Evolutionary conservation across 2,797 vertebrate genomes (phyloP), one percentile per base, ranked within the genome.

Genomic region (Falco cherrug): DNA sequence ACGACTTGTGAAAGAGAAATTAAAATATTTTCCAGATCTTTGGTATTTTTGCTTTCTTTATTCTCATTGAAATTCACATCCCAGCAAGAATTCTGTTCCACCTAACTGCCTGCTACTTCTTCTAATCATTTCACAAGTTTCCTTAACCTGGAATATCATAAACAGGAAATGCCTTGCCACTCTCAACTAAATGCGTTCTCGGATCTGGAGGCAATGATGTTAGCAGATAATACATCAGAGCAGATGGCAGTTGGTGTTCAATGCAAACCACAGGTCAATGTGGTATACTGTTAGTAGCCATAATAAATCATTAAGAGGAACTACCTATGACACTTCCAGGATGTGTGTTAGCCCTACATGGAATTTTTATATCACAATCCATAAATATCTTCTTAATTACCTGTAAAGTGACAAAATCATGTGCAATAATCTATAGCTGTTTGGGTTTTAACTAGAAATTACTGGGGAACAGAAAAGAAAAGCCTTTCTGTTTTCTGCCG

Each of bases 231-330:
- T 92, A 69, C 61, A 96, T 95, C 95, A 93, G 77, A 93, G 93
- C 92, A 90, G 88, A 97, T 92, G 93, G 86, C 95, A 91, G 96
- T 97, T 97, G 95, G 79, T 92, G 81, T 87, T 96, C 88, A 56
- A 63, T 73, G 85, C 29, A 97, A 97, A 97, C 84, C 89, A 90
- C 94, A 93, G 71, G 65, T 95, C 84, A 91, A 92, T 83, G 92
- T 95, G 95, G 92, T 47, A 21, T 57, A 79, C 86, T 92, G 93
- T 95, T 96, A 97, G 82, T 82, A 95, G 93, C 82, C 87, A 57
- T 61, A 96, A 95, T 97, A 97, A 97, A 97, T 97, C 90, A 92
- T 91, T 93, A 95, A 97, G 95, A 97, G 96, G 96, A 97, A 97
- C 94, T 97, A 93, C 43, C 86, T 87, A 60, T 28, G 54, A 97